Conservation (phyloP, 2,888 invertebrate genomes). For the Odiellus spinosus region DNA sequence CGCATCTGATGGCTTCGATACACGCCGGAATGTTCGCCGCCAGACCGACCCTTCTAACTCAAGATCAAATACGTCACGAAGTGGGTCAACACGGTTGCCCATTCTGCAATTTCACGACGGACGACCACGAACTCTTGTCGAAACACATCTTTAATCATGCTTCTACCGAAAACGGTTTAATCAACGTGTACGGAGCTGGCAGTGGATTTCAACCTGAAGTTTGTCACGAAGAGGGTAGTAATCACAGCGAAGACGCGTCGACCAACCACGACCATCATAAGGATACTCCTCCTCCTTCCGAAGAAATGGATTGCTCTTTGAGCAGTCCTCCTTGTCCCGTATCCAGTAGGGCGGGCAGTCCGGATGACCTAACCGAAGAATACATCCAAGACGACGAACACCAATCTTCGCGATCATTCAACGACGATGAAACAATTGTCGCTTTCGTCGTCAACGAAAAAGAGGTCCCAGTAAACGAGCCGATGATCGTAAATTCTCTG, state of each 20-base stretch:
- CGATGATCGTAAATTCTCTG: too few relatives aligned
- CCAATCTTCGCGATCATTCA: too few relatives aligned
- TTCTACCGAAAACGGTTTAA: slow-evolving; percentile 22
- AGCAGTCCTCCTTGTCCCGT: too few relatives aligned
- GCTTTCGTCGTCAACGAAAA: too few relatives aligned
- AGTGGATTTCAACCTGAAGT: slow-evolving; percentile 21
- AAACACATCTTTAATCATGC: slow-evolving; percentile 32
- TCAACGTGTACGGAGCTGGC: too few relatives aligned
- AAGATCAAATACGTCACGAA: neutral
- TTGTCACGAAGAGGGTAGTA: slow-evolving; percentile 26
- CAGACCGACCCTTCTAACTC: neutral
- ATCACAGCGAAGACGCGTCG: slow-evolving; percentile 1
- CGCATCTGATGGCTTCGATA: too few relatives aligned
- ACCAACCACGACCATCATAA: neutral
- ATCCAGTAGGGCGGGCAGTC: too few relatives aligned
- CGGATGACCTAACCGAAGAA: too few relatives aligned
- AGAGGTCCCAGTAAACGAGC: too few relatives aligned
- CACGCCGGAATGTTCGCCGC: neutral
- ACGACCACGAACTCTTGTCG: slow-evolving; percentile 26
- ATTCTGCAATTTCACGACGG: slow-evolving; percentile 30
- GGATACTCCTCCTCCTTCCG: slow-evolving; percentile 1
- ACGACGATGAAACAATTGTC: too few relatives aligned
- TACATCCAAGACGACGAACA: too few relatives aligned
- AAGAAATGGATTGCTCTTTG: too few relatives aligned
- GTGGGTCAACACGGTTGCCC: slow-evolving; percentile 24